Percentiles rank a stretch among this genome's conserved stretches.
Conservation (phyloP, 2,888 invertebrate species). For the Pachycephus smyrnensis region DNA sequence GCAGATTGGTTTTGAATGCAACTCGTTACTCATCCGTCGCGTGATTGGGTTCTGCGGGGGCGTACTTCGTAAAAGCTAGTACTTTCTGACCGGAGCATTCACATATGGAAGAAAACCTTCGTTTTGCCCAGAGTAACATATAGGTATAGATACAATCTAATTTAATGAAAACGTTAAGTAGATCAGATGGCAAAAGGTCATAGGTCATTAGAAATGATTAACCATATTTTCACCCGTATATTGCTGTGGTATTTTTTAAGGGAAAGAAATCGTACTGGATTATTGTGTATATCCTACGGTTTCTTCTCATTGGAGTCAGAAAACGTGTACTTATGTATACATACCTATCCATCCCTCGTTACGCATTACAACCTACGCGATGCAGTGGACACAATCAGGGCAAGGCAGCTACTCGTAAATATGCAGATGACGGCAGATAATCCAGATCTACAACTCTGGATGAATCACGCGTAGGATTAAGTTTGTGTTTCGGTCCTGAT, state of each 20-base stretch:
- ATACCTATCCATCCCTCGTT: neutral
- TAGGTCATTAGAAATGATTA: neutral
- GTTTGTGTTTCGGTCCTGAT: conserved; percentile 38
- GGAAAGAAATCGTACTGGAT: neutral
- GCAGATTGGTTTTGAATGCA: conserved; percentile 45
- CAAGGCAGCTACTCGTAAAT: conserved; percentile 56
- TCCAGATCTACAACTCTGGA: conserved; percentile 57
- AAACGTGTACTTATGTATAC: neutral
- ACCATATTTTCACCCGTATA: neutral
- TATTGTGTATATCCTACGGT: neutral
- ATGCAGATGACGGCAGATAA: conserved; percentile 64
- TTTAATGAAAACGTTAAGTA: neutral
- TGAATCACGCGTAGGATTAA: conserved; percentile 60
- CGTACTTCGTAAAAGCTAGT: conserved; percentile 39
- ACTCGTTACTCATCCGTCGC: conserved; percentile 43
- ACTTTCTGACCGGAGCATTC: conserved; percentile 9
- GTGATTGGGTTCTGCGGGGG: conserved; percentile 48
- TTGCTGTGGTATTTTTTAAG: neutral
- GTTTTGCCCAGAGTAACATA: neutral
- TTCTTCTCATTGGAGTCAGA: neutral
- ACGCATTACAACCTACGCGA: conserved; percentile 3
- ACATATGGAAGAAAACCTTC: neutral
- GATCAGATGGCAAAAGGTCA: neutral
- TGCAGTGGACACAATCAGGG: conserved; percentile 29
- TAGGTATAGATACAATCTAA: neutral